phyloP scores from a whole-genome alignment of 2,888 invertebrate species.

The Sarcophaga rosellei region DNA sequence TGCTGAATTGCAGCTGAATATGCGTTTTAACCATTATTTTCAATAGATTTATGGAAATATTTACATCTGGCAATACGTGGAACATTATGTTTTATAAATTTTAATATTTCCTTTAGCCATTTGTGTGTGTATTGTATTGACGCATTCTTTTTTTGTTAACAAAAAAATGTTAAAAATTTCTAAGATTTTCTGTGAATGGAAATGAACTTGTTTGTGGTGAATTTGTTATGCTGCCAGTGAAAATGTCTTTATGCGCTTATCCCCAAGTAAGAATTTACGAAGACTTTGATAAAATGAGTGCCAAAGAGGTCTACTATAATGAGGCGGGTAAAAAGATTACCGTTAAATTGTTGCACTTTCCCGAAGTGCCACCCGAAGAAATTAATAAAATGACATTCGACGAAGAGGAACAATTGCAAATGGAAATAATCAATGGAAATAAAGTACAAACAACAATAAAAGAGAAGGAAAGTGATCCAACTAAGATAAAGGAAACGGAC shows the following conservation, averaged over 20 bases:
- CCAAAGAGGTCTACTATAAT: constrained; percentile 81
- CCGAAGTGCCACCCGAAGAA: constrained; percentile 80
- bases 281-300: constrained; percentile 82
- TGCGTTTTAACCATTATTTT: background rate
- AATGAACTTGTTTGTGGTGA: constrained; percentile 45
- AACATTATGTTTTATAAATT: background rate
- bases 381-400: constrained; percentile 78
- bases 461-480: background rate
- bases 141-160: background rate
- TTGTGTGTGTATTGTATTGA: background rate
- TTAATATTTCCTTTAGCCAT: background rate
- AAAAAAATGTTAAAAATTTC: constrained; percentile 23
- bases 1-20: background rate
- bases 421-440: constrained; percentile 66
- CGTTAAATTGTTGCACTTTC: constrained; percentile 80
- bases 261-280: constrained; percentile 81
- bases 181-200: background rate
- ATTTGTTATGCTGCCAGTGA: constrained; percentile 69
- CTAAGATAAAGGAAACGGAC: background rate
- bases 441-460: constrained; percentile 16
- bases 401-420: constrained; percentile 72
- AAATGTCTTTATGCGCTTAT: constrained; percentile 81
- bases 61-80: background rate
- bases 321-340: constrained; percentile 81
- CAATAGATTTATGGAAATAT: background rate